Evolutionary conservation across 2,888 invertebrate genomes (phyloP), one percentile per base, ranked within the genome.

Genomic region (Neria commutata): DNA sequence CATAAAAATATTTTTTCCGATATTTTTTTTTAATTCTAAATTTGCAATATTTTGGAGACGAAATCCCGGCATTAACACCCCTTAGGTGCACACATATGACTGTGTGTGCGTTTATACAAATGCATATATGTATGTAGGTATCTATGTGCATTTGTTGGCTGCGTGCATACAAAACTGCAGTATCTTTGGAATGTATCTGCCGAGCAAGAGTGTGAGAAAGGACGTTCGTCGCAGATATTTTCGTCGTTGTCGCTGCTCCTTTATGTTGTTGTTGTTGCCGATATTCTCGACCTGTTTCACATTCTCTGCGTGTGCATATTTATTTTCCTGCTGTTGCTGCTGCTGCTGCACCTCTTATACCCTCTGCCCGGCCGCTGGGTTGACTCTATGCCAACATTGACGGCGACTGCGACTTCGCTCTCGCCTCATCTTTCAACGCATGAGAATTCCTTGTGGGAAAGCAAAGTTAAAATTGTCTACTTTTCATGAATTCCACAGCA

Each of bases 391-490:
- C 14, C 14, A n/a, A 16, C 47, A 42, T 54, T 16, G 23, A 46
- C 16, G 48, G 21, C 5, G 46, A 33, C 17, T 25, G 45, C 42
- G 51, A 11, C 51, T 34, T 51, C n/a, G n/a, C 19, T 14, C 19
- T 3, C 3, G 17, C 14, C n/a, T 26, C 6, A 14, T 26, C 10
- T 5, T 33, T 26, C 33, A 34, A 47, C 14, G 21, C 29, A 42
- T 53, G 26, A 23, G 16, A 45, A 29, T 48, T 48, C 42, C 49
- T 53, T 53, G 54, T 58, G 58, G 54, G 58, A 58, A 58, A 55
- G 48, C 33, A 56, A 56, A 56, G 26, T 21, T 34, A 47, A 47
- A 34, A n/a, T 3, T 23, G 19, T 11, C 47, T 23, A n/a, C 6
- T 47, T 24, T 47, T 47, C 47, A 14, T 14, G 25, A 47, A 24